Evolutionary conservation across 2,888 invertebrate species (phyloP).

Genomic region (Pyrochroa serraticornis): DNA sequence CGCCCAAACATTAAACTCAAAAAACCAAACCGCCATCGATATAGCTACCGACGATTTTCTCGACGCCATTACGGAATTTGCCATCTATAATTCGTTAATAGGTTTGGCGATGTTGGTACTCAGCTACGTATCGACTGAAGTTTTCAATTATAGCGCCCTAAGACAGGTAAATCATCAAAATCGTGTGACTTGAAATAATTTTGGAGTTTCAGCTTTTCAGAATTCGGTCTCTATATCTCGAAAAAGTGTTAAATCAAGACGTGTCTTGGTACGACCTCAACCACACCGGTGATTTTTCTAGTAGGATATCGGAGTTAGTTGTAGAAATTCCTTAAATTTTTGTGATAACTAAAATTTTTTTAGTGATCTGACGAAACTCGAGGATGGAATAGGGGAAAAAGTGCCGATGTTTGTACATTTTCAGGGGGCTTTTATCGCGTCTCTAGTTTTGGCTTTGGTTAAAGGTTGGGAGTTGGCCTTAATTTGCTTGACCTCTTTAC

Average conservation of each 20-base stretch:
- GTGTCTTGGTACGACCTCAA: slow-evolving; percentile 76
- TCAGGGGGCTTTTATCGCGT: slow-evolving; percentile 70
- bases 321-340: not conserved
- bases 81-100: slow-evolving; percentile 66
- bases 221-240: slow-evolving; percentile 70
- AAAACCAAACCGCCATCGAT: slow-evolving; percentile 34
- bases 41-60: slow-evolving; percentile 58
- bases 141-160: slow-evolving; percentile 74
- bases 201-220: slow-evolving; percentile 61
- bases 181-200: not conserved
- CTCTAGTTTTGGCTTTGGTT: slow-evolving; percentile 72
- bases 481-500: slow-evolving; percentile 53
- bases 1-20: slow-evolving; percentile 29
- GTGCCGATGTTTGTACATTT: slow-evolving; percentile 75
- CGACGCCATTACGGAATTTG: slow-evolving; percentile 62
- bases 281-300: slow-evolving; percentile 75
- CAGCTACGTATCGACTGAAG: slow-evolving; percentile 69
- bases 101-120: slow-evolving; percentile 66
- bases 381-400: slow-evolving; percentile 86
- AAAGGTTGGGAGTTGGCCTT: slow-evolving; percentile 84
- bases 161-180: slow-evolving; percentile 63
- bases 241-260: slow-evolving; percentile 74
- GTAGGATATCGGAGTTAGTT: slow-evolving; percentile 75
- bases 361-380: slow-evolving; percentile 76
- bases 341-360: slow-evolving; percentile 14